Conservation (phyloP, 2,797 vertebrate species). For the Hemibagrus guttatus region DNA sequence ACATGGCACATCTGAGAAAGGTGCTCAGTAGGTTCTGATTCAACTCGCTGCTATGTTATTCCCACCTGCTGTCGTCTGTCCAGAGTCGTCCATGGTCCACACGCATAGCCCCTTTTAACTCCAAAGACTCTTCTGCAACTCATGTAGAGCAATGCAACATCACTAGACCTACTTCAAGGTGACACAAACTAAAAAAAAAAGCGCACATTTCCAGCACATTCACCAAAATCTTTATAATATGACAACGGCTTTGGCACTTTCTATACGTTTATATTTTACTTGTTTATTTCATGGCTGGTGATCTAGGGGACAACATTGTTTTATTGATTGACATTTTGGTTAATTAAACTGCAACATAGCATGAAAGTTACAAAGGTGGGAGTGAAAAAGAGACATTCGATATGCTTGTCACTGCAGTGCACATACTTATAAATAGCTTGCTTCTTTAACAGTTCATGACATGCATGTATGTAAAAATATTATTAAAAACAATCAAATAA, state of each 20-base stretch:
- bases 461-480: neutral
- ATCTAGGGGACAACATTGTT: neutral
- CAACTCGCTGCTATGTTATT: slow-evolving; percentile 49
- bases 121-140: slow-evolving; percentile 41
- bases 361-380: slow-evolving; percentile 49
- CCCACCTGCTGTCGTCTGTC: slow-evolving; percentile 48
- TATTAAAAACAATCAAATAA: slow-evolving; percentile 53
- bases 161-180: slow-evolving; percentile 47
- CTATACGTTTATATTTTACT: slow-evolving; percentile 8
- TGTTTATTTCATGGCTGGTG: slow-evolving; percentile 30
- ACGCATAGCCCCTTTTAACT: slow-evolving; percentile 46
- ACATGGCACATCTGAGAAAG: slow-evolving; percentile 51
- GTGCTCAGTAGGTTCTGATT: slow-evolving; percentile 46
- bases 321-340: slow-evolving; percentile 44
- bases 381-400: slow-evolving; percentile 43
- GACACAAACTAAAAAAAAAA: slow-evolving; percentile 29
- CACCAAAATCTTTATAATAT: slow-evolving; percentile 7
- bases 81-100: slow-evolving; percentile 46
- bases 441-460: neutral
- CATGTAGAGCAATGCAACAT: slow-evolving; percentile 42
- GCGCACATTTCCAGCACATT: neutral
- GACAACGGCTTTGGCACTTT: neutral
- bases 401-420: slow-evolving; percentile 8
- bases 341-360: slow-evolving; percentile 57
- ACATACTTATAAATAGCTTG: neutral